Conservation (phyloP, 2,888 invertebrate genomes). For the Drosophila fulvimacula region DNA sequence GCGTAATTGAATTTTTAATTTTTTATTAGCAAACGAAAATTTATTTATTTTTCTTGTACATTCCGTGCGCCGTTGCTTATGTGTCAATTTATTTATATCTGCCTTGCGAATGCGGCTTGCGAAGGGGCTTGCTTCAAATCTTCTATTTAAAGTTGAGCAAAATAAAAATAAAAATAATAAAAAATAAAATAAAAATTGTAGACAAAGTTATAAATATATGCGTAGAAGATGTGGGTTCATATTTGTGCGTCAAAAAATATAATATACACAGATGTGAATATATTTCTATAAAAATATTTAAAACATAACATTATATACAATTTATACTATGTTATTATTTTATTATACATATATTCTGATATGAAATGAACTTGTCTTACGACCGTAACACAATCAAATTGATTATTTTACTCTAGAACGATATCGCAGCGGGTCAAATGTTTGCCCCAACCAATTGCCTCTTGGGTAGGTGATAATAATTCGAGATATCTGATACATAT, state of each 20-base stretch:
- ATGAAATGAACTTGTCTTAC: background rate
- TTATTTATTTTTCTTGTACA: conserved; percentile 12
- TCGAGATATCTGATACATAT: background rate
- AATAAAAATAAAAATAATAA: no score
- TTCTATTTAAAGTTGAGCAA: conserved; percentile 4
- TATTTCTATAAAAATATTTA: background rate
- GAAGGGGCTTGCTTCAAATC: conserved; percentile 3
- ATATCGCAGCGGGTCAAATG: conserved; percentile 38
- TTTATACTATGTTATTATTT: no score
- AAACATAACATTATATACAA: no score
- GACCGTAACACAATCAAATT: conserved; percentile 30
- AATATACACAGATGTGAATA: background rate
- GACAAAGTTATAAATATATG: background rate
- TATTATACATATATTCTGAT: background rate
- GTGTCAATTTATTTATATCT: conserved; percentile 50
- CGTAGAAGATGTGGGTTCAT: background rate
- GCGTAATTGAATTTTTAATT: conserved; percentile 34
- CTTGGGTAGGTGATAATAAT: conserved; percentile 11
- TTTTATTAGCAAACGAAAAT: conserved; percentile 14
- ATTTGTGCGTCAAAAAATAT: no score
- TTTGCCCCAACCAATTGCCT: conserved; percentile 38
- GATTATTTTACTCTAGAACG: conserved; percentile 14
- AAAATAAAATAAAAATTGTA: conserved; percentile 25
- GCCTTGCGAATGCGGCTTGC: conserved; percentile 9
- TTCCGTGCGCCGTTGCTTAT: conserved; percentile 14